Conservation (phyloP, 1,140 invertebrate genomes). For the Plodia interpunctella region DNA sequence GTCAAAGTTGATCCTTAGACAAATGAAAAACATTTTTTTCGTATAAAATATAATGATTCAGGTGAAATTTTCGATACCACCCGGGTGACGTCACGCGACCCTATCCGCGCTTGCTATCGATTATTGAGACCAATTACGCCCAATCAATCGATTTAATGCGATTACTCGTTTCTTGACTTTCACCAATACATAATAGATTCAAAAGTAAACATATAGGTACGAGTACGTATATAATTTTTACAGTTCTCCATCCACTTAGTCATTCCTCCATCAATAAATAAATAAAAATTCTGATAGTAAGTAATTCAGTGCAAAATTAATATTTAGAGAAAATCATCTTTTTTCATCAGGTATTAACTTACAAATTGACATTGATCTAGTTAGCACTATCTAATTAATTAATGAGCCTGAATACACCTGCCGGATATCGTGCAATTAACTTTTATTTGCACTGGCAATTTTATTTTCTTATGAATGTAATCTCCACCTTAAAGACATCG, state of each 20-base stretch:
- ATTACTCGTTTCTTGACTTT: background rate
- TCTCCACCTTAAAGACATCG: too few species aligned
- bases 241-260: too few species aligned
- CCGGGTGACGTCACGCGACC: background rate
- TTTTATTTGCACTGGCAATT: background rate
- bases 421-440: background rate
- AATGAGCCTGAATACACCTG: constrained; percentile 31
- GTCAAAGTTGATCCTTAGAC: too few species aligned
- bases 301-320: background rate
- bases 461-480: background rate
- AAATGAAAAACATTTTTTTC: too few species aligned
- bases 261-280: too few species aligned
- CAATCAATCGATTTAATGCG: background rate
- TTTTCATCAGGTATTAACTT: background rate
- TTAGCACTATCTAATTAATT: background rate
- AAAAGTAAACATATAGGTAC: too few species aligned
- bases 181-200: background rate
- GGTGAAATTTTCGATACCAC: background rate
- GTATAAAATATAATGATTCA: too few species aligned
- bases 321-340: too few species aligned
- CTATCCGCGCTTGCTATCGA: background rate
- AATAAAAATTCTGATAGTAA: too few species aligned
- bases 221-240: too few species aligned
- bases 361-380: background rate
- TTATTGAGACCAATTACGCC: background rate